Percentiles rank a stretch among this genome's conserved stretches.
Conservation (phyloP, 2,888 invertebrate genomes). For the Torymus tubicola region DNA sequence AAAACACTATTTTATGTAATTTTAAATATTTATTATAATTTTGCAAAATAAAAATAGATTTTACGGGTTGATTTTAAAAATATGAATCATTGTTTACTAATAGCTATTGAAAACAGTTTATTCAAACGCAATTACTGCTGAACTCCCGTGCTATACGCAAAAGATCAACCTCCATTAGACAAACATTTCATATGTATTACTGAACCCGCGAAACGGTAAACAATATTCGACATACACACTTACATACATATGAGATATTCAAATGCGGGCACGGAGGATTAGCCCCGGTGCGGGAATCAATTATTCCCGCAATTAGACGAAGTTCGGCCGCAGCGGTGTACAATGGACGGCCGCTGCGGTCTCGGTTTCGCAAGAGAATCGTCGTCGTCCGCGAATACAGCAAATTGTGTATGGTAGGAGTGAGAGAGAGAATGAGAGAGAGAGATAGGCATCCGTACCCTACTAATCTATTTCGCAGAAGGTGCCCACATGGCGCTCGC, state of each 20-base stretch:
- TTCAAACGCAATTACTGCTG: too few relatives aligned
- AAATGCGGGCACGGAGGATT: constrained; percentile 51
- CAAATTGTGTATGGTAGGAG: constrained; percentile 47
- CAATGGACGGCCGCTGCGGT: constrained; percentile 35
- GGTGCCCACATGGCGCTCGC: constrained; percentile 17
- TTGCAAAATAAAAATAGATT: too few relatives aligned
- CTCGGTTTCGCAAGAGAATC: constrained; percentile 13
- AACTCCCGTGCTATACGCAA: too few relatives aligned
- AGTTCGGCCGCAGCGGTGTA: constrained; percentile 35
- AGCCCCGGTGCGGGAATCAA: constrained; percentile 48
- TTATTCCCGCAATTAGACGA: constrained; percentile 58
- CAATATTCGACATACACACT: constrained; percentile 46
- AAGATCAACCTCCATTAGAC: too few relatives aligned
- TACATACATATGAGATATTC: constrained; percentile 59
- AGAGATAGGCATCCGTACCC: constrained; percentile 38
- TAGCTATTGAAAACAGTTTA: too few relatives aligned
- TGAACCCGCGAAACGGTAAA: not conserved
- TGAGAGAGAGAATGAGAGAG: not conserved
- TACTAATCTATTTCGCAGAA: constrained; percentile 51
- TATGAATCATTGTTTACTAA: too few relatives aligned
- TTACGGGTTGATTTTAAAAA: too few relatives aligned
- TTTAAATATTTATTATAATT: too few relatives aligned
- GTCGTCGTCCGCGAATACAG: constrained; percentile 29
- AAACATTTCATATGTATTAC: not conserved
- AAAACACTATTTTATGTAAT: too few relatives aligned